Evolutionary conservation across 2,797 vertebrate species (phyloP).

Genomic region (Leptodactylus fallax): DNA sequence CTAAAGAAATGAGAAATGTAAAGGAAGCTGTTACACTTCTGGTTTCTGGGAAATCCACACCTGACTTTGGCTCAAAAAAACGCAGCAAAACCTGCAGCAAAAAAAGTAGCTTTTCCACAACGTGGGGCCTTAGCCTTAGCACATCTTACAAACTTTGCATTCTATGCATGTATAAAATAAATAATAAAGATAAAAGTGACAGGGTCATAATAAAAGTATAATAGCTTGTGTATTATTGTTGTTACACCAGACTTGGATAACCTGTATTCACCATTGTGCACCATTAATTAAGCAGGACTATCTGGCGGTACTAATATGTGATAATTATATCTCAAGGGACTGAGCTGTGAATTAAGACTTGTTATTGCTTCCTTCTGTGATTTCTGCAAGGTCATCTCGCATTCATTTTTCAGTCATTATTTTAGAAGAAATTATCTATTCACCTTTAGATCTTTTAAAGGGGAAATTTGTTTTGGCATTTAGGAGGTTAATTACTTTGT

Average conservation of each 20-base stretch:
- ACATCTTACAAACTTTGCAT: no score
- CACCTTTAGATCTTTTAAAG: no score
- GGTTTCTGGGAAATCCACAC: no score
- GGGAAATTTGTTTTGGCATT: no score
- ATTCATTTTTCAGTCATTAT: neutral
- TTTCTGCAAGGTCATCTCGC: conserved; percentile 14
- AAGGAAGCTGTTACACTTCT: no score
- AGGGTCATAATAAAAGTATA: neutral
- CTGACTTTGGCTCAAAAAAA: no score
- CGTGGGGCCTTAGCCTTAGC: no score
- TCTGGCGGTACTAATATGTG: conserved; percentile 43
- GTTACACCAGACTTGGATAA: neutral
- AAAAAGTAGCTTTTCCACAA: no score
- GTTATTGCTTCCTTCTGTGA: conserved; percentile 28
- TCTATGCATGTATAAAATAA: no score
- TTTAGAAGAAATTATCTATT: no score
- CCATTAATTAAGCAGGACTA: conserved; percentile 29
- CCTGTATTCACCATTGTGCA: neutral
- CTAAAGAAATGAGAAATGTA: no score
- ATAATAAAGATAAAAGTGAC: neutral
- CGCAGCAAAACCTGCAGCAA: no score
- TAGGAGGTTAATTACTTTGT: neutral
- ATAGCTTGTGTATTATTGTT: neutral
- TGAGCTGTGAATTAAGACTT: neutral
- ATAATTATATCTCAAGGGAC: conserved; percentile 46